phyloP scores from a whole-genome alignment of 2,113 vertebrate species.

The Platichthys stellatus region DNA sequence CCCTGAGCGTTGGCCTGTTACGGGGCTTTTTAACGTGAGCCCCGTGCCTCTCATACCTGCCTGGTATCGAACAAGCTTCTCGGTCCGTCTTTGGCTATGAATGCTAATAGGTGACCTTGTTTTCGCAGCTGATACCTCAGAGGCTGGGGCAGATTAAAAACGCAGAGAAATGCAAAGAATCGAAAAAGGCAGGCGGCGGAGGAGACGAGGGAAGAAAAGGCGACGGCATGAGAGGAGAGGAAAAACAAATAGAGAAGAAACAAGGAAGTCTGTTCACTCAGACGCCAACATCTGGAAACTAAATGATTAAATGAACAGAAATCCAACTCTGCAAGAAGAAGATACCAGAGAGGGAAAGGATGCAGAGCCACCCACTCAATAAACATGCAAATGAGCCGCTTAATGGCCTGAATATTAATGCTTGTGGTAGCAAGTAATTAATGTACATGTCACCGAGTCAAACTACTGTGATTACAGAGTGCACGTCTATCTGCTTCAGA shows the following conservation, averaged over 20 bases:
- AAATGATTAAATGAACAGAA: constrained; percentile 53
- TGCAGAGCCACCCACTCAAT: constrained; percentile 64
- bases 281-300: constrained; percentile 18
- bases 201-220: not conserved
- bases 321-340: constrained; percentile 47
- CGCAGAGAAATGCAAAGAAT: constrained; percentile 52
- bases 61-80: constrained; percentile 56
- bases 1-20: constrained; percentile 28
- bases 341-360: constrained; percentile 49
- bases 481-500: not conserved
- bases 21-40: constrained; percentile 33
- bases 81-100: constrained; percentile 61
- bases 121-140: constrained; percentile 59
- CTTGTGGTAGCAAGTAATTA: constrained; percentile 64
- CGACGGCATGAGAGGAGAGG: not conserved
- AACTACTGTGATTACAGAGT: constrained; percentile 68
- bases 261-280: not conserved
- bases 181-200: not conserved
- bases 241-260: constrained; percentile 24
- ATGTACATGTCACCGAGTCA: constrained; percentile 69
- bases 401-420: constrained; percentile 76
- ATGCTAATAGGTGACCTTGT: constrained; percentile 77
- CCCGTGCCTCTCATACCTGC: constrained; percentile 60
- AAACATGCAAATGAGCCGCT: constrained; percentile 77
- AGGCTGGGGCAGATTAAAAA: constrained; percentile 56